Conservation (phyloP, 1,140 invertebrate species). For the Monomorium pharaonis region DNA sequence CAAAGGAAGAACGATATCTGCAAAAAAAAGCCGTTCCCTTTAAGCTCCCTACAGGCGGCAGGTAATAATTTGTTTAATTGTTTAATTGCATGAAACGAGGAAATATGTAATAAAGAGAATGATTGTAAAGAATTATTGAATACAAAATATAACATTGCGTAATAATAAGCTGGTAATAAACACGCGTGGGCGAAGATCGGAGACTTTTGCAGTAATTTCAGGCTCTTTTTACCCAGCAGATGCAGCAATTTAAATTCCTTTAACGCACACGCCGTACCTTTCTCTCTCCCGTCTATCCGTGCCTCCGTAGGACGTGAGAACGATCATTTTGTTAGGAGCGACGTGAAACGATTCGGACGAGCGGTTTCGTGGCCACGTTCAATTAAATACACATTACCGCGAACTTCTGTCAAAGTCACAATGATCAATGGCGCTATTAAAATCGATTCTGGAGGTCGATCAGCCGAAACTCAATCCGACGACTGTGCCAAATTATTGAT, state of each 20-base stretch:
- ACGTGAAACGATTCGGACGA: conserved; percentile 12
- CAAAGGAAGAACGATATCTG: background rate
- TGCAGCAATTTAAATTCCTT: conserved; percentile 81
- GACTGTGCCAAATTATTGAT: conserved; percentile 2
- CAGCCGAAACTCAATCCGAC: background rate
- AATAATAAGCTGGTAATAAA: conserved; percentile 80
- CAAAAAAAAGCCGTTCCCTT: conserved; percentile 58
- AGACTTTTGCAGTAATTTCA: conserved; percentile 81
- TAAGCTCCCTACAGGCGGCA: conserved; percentile 51
- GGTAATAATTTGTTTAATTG: conserved; percentile 61
- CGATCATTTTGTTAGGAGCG: conserved; percentile 67
- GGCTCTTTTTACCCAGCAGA: conserved; percentile 77
- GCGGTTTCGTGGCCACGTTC: conserved; percentile 1
- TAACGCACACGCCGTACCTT: conserved; percentile 66
- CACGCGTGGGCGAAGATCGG: conserved; percentile 80
- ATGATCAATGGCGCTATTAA: conserved; percentile 12
- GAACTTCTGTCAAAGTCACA: conserved; percentile 14
- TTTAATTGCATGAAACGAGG: conserved; percentile 63
- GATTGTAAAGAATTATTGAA: no score
- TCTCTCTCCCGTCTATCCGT: conserved; percentile 39
- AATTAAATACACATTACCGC: conserved; percentile 47
- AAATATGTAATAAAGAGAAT: no score
- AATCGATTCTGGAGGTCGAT: background rate
- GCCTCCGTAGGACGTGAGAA: conserved; percentile 72
- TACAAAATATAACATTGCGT: no score